Percentiles rank a stretch among this genome's conserved stretches.
These are phyloP conservation scores for Temnothorax ravouxi DNA, from an alignment of 2,888 invertebrate genomes.

Conservation along the genomic window DNA sequence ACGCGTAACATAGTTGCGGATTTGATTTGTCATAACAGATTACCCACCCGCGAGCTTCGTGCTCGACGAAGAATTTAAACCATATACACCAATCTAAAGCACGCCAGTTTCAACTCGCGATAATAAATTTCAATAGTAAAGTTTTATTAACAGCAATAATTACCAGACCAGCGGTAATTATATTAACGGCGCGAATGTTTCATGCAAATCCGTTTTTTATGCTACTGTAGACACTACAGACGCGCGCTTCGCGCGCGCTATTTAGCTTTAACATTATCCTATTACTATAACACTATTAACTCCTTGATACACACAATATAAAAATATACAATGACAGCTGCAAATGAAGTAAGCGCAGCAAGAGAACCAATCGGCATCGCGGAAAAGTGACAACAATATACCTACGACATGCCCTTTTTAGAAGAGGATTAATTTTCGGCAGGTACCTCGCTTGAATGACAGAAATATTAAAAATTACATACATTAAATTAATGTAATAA, in stretches of 20 bases:
- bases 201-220: conserved; percentile 26
- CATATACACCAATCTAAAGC: background rate
- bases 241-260: too few relatives aligned
- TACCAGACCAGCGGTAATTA: conserved; percentile 3
- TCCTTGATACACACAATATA: too few relatives aligned
- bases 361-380: too few relatives aligned
- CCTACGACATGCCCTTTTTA: too few relatives aligned
- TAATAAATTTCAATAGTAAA: conserved; percentile 20
- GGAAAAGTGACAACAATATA: too few relatives aligned
- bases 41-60: background rate
- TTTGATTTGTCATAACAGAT: conserved; percentile 53
- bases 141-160: background rate
- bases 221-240: too few relatives aligned
- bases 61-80: conserved; percentile 19
- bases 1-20: conserved; percentile 40
- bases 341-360: too few relatives aligned
- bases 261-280: too few relatives aligned
- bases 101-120: background rate
- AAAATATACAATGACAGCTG: too few relatives aligned
- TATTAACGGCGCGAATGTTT: conserved; percentile 20
- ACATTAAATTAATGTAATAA: conserved; percentile 30
- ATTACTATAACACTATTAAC: too few relatives aligned
- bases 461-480: conserved; percentile 4
- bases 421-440: conserved; percentile 20
- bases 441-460: background rate